Percentiles rank a stretch among this genome's conserved stretches.
Evolutionary conservation across 1,140 invertebrate genomes (phyloP).

Genomic region (Macrostomum lignano): DNA sequence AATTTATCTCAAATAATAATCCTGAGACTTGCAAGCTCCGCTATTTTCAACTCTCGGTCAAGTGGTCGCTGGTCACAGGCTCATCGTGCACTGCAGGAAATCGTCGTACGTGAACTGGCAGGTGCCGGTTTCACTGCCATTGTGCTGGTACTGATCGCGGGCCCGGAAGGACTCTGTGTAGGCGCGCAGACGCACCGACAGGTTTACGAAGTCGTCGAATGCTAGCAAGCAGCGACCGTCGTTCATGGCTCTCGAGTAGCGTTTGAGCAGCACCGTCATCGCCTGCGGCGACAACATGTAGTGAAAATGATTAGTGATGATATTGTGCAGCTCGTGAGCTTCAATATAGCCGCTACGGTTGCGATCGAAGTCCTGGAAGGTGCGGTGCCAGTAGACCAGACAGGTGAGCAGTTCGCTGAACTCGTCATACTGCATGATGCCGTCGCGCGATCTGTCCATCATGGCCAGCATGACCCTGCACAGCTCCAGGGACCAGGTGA

Average conservation of each 20-base stretch:
- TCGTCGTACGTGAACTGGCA: constrained; percentile 15
- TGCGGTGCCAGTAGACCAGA: too few species aligned
- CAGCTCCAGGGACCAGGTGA: too few species aligned
- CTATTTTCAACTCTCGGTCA: too few species aligned
- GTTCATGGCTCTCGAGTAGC: too few species aligned
- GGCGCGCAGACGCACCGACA: constrained; percentile 11
- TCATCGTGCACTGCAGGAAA: too few species aligned
- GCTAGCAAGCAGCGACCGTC: constrained; percentile 12
- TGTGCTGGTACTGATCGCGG: constrained; percentile 11
- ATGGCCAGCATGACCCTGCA: too few species aligned
- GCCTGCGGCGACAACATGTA: constrained; percentile 11
- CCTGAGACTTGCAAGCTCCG: too few species aligned
- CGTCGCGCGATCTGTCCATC: too few species aligned
- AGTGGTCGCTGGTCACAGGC: too few species aligned
- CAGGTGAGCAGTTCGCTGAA: constrained; percentile 17
- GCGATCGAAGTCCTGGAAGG: constrained; percentile 11
- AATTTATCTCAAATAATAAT: too few species aligned
- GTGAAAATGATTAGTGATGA: constrained; percentile 12
- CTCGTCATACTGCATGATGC: constrained; percentile 18
- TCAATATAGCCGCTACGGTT: constrained; percentile 14
- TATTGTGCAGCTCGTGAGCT: constrained; percentile 12
- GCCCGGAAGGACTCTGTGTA: constrained; percentile 15
- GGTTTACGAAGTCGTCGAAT: constrained; percentile 18
- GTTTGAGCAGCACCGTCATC: too few species aligned
- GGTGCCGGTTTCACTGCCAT: constrained; percentile 12